Evolutionary conservation across 2,888 invertebrate genomes (phyloP), one percentile per base, ranked within the genome.

Genomic region (Julus scanicus): DNA sequence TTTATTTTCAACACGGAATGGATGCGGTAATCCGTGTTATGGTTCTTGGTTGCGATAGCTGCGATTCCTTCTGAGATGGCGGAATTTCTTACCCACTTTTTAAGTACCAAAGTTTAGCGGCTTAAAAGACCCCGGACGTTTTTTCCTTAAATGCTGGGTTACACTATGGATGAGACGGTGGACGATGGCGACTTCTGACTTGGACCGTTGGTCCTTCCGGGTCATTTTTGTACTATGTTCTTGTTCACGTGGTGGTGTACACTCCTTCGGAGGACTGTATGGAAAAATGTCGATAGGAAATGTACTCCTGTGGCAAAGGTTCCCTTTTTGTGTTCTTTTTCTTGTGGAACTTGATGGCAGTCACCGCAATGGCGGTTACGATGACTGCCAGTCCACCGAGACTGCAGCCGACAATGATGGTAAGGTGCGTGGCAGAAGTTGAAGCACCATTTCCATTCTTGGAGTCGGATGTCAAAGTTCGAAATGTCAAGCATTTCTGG

Each of bases 331-430:
- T 89, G 87, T 89, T 89, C 63, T 88, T 89, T 44, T 88, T 88
- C 49, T 86, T 88, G 8, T 44, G 86, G 20, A 88, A 80, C 48
- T 86, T 86, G 84, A 91, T 88, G 49, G 90, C 90, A 13, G 90
- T 90, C 15, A 90, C 86, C 9, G 90, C 89, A n/a, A 96, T 96
- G 88, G 97, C 95, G 91, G 97, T 93, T 44, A 96, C 95, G 88
- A 97, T 94, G 91, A 97, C 97, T 87, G 97, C 96, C 89, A 97
- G 94, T 91, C 96, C 95, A 88, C 97, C 97, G 94, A 97, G 95
- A 91, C 96, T 96, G 92, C 96, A 96, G 87, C 97, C 97, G 88
- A 97, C 95, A 90, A 97, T 96, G 90, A 97, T 94, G 49, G 97
- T 97, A 88, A 97, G 93, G 90, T 97, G 94, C 89, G 97, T n/a